A percentile compares a stretch with the other conserved stretches of the same genome.
These are phyloP conservation scores for Epizoanthus illoricatus DNA, from an alignment of 92 coral and sea anemone genomes.

Conservation along the genomic window DNA sequence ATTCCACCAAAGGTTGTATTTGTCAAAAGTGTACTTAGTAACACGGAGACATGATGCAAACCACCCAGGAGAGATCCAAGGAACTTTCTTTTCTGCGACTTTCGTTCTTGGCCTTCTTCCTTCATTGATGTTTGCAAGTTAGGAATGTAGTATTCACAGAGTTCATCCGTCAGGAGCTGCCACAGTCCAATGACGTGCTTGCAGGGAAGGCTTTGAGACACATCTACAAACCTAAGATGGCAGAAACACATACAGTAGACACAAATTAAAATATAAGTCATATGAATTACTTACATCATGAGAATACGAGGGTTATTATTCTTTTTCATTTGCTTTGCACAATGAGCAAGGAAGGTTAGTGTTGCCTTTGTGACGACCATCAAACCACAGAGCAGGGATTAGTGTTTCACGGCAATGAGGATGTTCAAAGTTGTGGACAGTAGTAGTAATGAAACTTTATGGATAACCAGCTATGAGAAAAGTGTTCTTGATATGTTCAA, in stretches of 20 bases:
- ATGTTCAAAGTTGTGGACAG: too few relatives aligned
- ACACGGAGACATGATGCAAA: slow-evolving; percentile 49
- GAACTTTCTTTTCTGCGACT: not conserved
- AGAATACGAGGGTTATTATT: too few relatives aligned
- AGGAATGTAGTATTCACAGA: slow-evolving; percentile 10
- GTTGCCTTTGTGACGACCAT: too few relatives aligned
- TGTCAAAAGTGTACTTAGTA: slow-evolving; percentile 55
- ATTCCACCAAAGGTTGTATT: slow-evolving; percentile 69
- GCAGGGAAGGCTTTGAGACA: slow-evolving; percentile 27
- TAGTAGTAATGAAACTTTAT: too few relatives aligned
- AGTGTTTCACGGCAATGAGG: too few relatives aligned
- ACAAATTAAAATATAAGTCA: too few relatives aligned
- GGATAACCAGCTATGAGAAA: too few relatives aligned
- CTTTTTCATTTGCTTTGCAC: too few relatives aligned
- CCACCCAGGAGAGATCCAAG: not conserved
- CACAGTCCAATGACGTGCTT: slow-evolving; percentile 31
- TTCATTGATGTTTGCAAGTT: not conserved
- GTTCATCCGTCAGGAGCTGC: slow-evolving; percentile 24
- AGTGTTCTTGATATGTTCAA: too few relatives aligned
- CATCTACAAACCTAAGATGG: slow-evolving; percentile 4
- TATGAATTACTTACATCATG: too few relatives aligned
- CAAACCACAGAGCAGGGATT: too few relatives aligned
- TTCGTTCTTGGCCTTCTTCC: slow-evolving; percentile 6
- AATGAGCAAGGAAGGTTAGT: too few relatives aligned
- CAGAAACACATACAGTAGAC: not conserved